Evolutionary conservation across 2,797 vertebrate genomes (phyloP).

Genomic region (Gastrophryne carolinensis): DNA sequence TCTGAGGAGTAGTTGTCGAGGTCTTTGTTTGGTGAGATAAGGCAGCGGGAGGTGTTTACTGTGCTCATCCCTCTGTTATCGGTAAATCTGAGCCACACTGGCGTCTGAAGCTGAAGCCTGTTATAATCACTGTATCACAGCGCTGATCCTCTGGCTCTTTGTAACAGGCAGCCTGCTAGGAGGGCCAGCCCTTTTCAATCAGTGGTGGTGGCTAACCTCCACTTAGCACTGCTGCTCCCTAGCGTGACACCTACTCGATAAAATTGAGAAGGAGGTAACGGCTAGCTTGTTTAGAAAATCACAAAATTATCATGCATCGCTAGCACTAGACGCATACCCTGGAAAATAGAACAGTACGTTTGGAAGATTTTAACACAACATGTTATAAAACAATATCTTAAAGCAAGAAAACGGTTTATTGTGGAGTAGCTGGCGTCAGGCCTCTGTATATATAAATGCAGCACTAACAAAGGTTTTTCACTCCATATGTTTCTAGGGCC

Average conservation of each 20-base stretch:
- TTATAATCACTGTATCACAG: constrained; percentile 17
- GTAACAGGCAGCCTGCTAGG: constrained; percentile 24
- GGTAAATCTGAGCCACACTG: neutral
- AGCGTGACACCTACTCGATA: neutral
- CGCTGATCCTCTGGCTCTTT: constrained; percentile 14
- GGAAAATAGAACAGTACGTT: too few relatives aligned
- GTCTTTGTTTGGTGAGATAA: neutral
- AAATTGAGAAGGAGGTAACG: constrained; percentile 9
- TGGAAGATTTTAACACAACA: too few relatives aligned
- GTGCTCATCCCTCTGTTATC: neutral
- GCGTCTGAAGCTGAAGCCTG: constrained; percentile 3
- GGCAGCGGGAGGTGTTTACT: neutral
- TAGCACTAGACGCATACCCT: too few relatives aligned
- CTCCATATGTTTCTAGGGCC: too few relatives aligned
- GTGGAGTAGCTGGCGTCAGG: too few relatives aligned
- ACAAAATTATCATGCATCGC: neutral
- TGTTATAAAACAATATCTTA: too few relatives aligned
- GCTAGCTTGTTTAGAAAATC: neutral
- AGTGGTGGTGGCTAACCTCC: neutral
- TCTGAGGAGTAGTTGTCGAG: too few relatives aligned
- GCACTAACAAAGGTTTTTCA: too few relatives aligned
- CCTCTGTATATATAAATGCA: too few relatives aligned
- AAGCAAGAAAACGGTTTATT: too few relatives aligned
- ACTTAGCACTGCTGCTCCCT: constrained; percentile 11
- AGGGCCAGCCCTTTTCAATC: constrained; percentile 28